Conservation (phyloP, 2,888 invertebrate genomes). For the Geotrupes spiniger region DNA sequence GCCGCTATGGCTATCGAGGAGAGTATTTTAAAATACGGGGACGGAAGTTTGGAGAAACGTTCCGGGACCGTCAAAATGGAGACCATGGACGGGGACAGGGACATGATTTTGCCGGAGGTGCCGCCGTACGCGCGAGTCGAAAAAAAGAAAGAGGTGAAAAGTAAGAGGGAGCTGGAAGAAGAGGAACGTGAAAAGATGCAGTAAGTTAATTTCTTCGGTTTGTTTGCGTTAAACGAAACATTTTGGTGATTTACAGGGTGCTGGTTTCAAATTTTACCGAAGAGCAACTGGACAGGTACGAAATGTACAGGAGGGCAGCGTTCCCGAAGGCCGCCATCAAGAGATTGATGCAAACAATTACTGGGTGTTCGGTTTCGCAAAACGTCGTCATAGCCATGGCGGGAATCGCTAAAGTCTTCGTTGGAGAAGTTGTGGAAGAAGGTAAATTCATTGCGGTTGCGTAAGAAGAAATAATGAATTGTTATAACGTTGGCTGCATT, state of each 20-base stretch:
- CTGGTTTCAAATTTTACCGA: constrained; percentile 98
- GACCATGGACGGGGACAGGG: constrained; percentile 7
- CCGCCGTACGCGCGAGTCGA: constrained; percentile 39
- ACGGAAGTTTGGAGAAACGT: constrained; percentile 19
- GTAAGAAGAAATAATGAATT: not conserved
- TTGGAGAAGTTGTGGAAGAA: constrained; percentile 98
- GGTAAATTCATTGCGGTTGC: constrained; percentile 65
- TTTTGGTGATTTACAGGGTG: constrained; percentile 62
- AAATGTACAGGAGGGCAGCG: constrained; percentile 95
- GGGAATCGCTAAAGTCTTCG: constrained; percentile 98
- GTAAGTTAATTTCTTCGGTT: constrained; percentile 66
- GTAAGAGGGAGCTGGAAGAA: constrained; percentile 83
- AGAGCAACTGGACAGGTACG: constrained; percentile 96
- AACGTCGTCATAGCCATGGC: constrained; percentile 99
- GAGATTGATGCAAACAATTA: constrained; percentile 95
- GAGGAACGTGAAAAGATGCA: constrained; percentile 96
- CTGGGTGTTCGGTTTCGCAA: constrained; percentile 94
- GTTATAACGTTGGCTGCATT: too few relatives aligned
- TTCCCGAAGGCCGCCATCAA: constrained; percentile 98
- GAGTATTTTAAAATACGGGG: constrained; percentile 32
- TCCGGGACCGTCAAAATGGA: constrained; percentile 14
- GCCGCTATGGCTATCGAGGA: constrained; percentile 40
- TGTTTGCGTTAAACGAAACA: too few relatives aligned
- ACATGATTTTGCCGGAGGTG: constrained; percentile 46
- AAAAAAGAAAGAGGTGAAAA: constrained; percentile 67